Base-by-base conservation (phyloP, 2,888 invertebrate genomes). In the Cerastoderma edule region DNA sequence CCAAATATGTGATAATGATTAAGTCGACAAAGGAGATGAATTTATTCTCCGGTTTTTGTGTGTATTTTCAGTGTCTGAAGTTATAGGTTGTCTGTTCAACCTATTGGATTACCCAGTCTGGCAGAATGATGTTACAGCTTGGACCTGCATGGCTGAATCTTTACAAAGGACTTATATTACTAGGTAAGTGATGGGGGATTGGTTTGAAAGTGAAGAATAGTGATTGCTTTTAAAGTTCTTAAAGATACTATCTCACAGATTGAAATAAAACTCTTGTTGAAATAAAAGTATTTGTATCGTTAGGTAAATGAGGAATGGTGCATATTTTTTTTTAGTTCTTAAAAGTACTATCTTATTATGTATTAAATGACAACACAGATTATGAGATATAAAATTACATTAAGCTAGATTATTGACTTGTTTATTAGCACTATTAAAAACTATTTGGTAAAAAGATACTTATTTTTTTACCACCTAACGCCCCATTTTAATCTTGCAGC, bases 61-160 rank as follows among this genome's bases (percentile, higher is more conserved):
- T 6, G 2, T 50, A 30, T 70, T 66, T 78, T 46, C 80, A 87
- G 86, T 81, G 22, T 35, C 63, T 32, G 56, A 57, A 24, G 39
- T 33, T 22, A 48, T 67, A 1, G 56, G 71, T 10, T 68, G 77
- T 28, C 65, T 88, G 32, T 86, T 89, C 74, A 79, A 80, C 46
- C 67, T 85, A 50, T 68, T 87, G 65, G 89, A 88, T 63, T 86
- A 85, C 67, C 56, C 67, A 1, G 75, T 77, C 27, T 88, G 87
- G 84, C 80, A 83, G 33, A 56, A 73, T 44, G 72, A 83, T 8
- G 35, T 74, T 8, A 28, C 64, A 48, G 85, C 85, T 6, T 88
- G 88, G 88, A 72, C 72, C 13, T 64, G 70, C 44, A 54, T 89
- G 57, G 81, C 84, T 19, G n/a, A 64, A 10, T 67, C 50, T 30